Conservation (phyloP, 2,888 invertebrate genomes). For the Gortyna flavago region DNA sequence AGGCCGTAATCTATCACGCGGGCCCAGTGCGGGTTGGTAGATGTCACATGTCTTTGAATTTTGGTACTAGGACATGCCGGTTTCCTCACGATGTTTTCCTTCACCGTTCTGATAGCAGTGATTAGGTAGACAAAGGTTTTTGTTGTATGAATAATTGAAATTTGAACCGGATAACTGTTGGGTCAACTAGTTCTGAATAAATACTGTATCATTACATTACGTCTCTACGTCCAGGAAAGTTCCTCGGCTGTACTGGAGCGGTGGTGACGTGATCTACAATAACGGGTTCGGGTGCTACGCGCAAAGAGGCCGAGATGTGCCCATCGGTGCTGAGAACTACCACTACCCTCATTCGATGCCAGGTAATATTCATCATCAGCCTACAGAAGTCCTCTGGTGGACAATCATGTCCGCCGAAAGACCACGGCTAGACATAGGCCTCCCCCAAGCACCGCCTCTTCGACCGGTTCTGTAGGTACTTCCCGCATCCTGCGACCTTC, state of each 20-base stretch:
- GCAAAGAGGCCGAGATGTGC: constrained; percentile 74
- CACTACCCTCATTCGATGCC: constrained; percentile 85
- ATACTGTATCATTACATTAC: not conserved
- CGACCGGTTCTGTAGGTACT: not conserved
- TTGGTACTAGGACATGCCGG: too few relatives aligned
- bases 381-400: not conserved
- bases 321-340: constrained; percentile 83
- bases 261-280: constrained; percentile 81
- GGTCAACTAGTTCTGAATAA: not conserved
- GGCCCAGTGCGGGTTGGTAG: too few relatives aligned
- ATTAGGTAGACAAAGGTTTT: too few relatives aligned
- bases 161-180: too few relatives aligned
- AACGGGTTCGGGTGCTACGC: constrained; percentile 84
- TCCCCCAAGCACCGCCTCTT: not conserved
- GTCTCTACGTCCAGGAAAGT: constrained; percentile 75
- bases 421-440: not conserved
- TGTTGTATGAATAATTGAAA: too few relatives aligned
- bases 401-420: not conserved
- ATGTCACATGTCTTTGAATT: too few relatives aligned
- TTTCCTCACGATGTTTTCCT: too few relatives aligned
- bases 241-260: constrained; percentile 81
- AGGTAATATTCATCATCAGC: constrained; percentile 67
- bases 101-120: too few relatives aligned
- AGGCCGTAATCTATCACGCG: too few relatives aligned
- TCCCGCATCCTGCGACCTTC: too few relatives aligned